Conservation (phyloP, 2,113 vertebrate species). For the Cynoglossus semilaevis region DNA sequence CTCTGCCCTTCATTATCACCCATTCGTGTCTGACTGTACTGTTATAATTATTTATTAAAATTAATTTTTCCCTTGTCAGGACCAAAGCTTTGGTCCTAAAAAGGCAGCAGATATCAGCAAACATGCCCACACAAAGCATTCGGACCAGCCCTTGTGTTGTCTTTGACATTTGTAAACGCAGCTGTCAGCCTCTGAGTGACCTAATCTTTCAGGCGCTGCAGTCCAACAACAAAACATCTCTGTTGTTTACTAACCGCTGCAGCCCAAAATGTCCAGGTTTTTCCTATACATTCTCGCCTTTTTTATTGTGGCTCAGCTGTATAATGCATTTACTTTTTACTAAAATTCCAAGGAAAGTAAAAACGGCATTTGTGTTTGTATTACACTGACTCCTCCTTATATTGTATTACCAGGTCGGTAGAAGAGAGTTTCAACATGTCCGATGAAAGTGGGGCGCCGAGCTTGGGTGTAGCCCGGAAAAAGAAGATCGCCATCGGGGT, state of each 20-base stretch:
- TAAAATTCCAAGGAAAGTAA: too few relatives aligned
- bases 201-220: slow-evolving; percentile 18
- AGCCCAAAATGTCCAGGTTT: background rate
- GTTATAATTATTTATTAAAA: too few relatives aligned
- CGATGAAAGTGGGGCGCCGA: slow-evolving; percentile 87
- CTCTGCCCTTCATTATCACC: too few relatives aligned
- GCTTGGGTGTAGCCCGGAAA: slow-evolving; percentile 87
- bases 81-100: background rate
- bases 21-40: too few relatives aligned
- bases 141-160: slow-evolving; percentile 28
- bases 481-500: slow-evolving; percentile 98
- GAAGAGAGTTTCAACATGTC: slow-evolving; percentile 99
- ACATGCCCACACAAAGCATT: slow-evolving; percentile 1
- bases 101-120: slow-evolving; percentile 32
- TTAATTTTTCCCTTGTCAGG: too few relatives aligned
- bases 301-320: too few relatives aligned
- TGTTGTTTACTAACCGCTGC: slow-evolving; percentile 24
- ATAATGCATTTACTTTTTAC: too few relatives aligned
- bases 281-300: too few relatives aligned
- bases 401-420: slow-evolving; percentile 80
- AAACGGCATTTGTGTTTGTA: background rate
- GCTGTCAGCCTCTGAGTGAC: slow-evolving; percentile 29
- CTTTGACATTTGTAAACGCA: slow-evolving; percentile 37
- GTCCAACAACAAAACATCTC: slow-evolving; percentile 15
- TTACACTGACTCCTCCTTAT: background rate